phyloP scores from a whole-genome alignment of 2,888 invertebrate species.

The Nebria brevicollis region DNA sequence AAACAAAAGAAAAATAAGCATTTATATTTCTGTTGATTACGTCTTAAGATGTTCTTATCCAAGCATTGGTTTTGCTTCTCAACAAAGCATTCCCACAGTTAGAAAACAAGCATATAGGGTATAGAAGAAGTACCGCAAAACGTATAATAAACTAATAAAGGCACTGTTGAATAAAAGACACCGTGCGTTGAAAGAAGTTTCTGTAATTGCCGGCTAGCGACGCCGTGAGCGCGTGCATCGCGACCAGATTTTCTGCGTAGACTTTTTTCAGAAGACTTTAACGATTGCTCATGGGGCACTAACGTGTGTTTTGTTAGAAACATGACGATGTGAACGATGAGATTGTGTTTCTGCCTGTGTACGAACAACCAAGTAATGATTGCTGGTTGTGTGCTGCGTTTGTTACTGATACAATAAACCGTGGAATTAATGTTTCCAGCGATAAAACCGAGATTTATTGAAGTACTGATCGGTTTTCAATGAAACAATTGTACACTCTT shows the following conservation, averaged over 20 bases:
- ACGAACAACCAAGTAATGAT: constrained; percentile 20
- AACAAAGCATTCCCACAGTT: constrained; percentile 6
- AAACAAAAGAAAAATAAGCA: not conserved
- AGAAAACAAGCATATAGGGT: not conserved
- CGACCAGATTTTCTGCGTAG: constrained; percentile 17
- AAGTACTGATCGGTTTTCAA: not conserved
- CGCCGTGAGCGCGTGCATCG: constrained; percentile 16
- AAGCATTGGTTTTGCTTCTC: not conserved
- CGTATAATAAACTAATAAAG: constrained; percentile 38
- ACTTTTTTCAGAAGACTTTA: constrained; percentile 12
- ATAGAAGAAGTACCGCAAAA: constrained; percentile 1
- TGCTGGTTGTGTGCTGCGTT: not conserved
- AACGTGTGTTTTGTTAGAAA: constrained; percentile 20
- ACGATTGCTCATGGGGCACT: constrained; percentile 11
- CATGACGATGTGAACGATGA: constrained; percentile 12
- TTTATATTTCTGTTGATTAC: not conserved
- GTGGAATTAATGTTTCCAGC: constrained; percentile 12
- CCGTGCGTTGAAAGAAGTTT: constrained; percentile 16
- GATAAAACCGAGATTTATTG: constrained; percentile 9
- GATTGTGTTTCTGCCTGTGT: constrained; percentile 16
- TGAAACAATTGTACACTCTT: not conserved
- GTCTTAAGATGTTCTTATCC: not conserved
- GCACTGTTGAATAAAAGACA: constrained; percentile 28
- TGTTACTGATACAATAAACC: not conserved
- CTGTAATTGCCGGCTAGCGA: constrained; percentile 27